Base-by-base conservation (phyloP, 2,113 vertebrate genomes). In the Phylloscopus trochiloides region DNA sequence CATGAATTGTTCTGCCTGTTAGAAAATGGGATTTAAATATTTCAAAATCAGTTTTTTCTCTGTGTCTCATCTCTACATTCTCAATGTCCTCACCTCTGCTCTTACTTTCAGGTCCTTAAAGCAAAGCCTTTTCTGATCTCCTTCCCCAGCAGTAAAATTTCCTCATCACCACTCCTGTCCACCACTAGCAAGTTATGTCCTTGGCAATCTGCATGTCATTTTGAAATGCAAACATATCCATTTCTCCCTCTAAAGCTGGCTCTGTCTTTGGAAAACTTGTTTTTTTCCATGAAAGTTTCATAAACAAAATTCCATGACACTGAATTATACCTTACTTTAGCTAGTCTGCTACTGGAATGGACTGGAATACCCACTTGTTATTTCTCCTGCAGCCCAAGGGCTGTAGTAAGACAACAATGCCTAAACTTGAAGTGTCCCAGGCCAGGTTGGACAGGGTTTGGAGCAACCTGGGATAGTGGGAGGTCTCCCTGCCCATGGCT, bases 371-470 rank as follows among this genome's bases (percentile, higher is more conserved):
- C 14, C 42, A 48, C 2, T 22, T 54, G n/a, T 52, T 14, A 42
- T 77, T 55, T 47, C 63, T n/a, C 51, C 59, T 70, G 58, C n/a
- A 66, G 87, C 65, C 31, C 25, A 17, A 45, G 47, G 38, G 65
- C 67, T 73, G 54, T 1, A 52, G 45, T 20, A 32, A 77, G 22
- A 38, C 54, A 57, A 1, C 28, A 38, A 34, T 20, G 20, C 47
- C 57, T 42, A 22, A 78, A 73, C 10, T 8, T 50, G 22, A 43
- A 22, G 50, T 28, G 38, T 29, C 59, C 59, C 29, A 40, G 26
- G 50, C 25, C 25, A 50, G 42, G 25, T 0, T 72, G 86, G 43
- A 36, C 0, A 0, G 67, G 42, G 9, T 4, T 72, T 32, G 58
- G 75, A 72, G 21, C 4, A 50, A 1, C 3, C 36, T 50, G 67